Evolutionary conservation across 2,888 invertebrate species (phyloP), one percentile per base, ranked within the genome.

Genomic region (Megamerina dolium): DNA sequence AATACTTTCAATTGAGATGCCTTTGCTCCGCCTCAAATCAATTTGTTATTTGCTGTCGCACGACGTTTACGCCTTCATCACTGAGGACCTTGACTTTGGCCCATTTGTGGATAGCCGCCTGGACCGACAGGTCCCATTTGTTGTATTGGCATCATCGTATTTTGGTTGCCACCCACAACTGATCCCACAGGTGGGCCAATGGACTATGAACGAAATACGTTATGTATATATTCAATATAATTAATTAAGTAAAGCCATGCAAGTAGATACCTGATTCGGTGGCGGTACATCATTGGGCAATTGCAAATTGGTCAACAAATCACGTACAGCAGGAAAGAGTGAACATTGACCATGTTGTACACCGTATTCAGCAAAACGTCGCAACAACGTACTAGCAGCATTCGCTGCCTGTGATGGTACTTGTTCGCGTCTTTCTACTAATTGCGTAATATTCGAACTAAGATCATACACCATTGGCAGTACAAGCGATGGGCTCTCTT

Each of bases 391-490:
- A 42, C 78, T 80, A 0, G 81, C 82, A 1, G 82, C 80, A 5
- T 79, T 75, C 52, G 79, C 77, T 2, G 77, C 77, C 1, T 80
- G 76, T 6, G 78, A 77, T 23, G 73, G 73, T 5, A 61, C 65
- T 3, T 80, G 75, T 55, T 89, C 89, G 34, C 87, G 77, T 58
- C 87, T 84, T 66, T 92, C 92, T 0, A 90, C 89, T 46, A 93
- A 73, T 63, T 87, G 88, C 6, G 92, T 92, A 33, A 85, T 76
- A 72, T 95, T 95, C 33, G 83, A 82, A 55, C 79, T 81, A 53
- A 88, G 81, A 69, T 95, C 94, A 70, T 95, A 92, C 34, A 95
- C 86, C 49, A 95, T 75, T 3, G 95, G 94, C 49, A 95, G 76
- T 16, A 92, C 86, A 41, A 95, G 64, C 1, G 84, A 80, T 13